Evolutionary conservation across 1,140 invertebrate genomes (phyloP).

Genomic region (Drosophila pseudoobscura): DNA sequence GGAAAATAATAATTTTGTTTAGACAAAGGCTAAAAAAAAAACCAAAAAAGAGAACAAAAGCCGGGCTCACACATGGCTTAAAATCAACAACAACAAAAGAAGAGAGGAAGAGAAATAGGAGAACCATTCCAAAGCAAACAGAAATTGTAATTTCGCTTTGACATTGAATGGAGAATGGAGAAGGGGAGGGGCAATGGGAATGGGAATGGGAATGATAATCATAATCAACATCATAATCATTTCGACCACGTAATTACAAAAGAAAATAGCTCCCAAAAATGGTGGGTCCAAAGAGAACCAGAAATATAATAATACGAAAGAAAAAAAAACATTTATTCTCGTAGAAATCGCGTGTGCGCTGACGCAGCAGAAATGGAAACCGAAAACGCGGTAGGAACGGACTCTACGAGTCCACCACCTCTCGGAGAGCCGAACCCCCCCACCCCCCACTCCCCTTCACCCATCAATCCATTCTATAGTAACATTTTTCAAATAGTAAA

Average conservation of each 20-base stretch:
- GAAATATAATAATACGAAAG: conserved; percentile 10
- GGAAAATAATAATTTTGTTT: conserved; percentile 58
- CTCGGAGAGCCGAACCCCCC: background rate
- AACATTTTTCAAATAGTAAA: conserved; percentile 31
- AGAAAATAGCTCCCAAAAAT: conserved; percentile 15
- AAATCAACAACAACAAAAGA: conserved; percentile 42
- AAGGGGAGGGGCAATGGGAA: background rate
- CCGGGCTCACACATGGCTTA: conserved; percentile 63
- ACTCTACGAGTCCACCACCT: conserved; percentile 17
- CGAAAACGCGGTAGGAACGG: conserved; percentile 21
- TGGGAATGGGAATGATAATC: conserved; percentile 41
- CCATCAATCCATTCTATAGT: background rate
- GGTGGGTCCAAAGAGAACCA: conserved; percentile 10
- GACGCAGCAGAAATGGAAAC: conserved; percentile 64
- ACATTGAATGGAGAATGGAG: conserved; percentile 16
- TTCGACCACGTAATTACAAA: conserved; percentile 59
- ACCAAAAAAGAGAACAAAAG: conserved; percentile 53
- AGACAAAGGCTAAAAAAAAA: conserved; percentile 31
- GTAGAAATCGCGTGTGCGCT: conserved; percentile 69
- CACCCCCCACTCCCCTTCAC: background rate
- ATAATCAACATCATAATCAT: conserved; percentile 60
- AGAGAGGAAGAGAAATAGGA: background rate
- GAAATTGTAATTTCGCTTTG: conserved; percentile 57
- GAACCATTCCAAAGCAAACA: conserved; percentile 56
- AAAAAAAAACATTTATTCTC: background rate